Percentiles rank a stretch among this genome's conserved stretches.
phyloP scores from a whole-genome alignment of 2,797 vertebrate species.

The Diglossa cyanea region DNA sequence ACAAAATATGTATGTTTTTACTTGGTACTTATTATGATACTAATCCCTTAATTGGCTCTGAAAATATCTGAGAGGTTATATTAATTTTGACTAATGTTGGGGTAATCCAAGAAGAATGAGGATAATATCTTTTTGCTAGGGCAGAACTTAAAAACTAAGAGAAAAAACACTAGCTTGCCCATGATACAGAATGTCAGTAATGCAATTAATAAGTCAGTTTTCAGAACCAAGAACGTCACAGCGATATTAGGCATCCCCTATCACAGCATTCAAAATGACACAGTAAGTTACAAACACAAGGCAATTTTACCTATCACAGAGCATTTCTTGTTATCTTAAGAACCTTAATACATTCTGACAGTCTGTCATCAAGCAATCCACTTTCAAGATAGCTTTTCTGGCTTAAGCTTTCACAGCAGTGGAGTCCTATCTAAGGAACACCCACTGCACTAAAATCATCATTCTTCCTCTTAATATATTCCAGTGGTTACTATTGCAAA shows the following conservation, averaged over 20 bases:
- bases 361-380: slow-evolving; percentile 53
- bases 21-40: neutral
- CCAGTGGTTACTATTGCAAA: neutral
- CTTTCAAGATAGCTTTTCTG: slow-evolving; percentile 20
- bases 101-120: neutral
- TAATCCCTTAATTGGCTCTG: neutral
- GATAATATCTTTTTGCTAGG: neutral
- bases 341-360: slow-evolving; percentile 52
- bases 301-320: slow-evolving; percentile 34
- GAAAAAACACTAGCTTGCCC: neutral
- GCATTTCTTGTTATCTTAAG: slow-evolving; percentile 38
- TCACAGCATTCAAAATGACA: slow-evolving; percentile 25
- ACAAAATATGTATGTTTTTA: neutral
- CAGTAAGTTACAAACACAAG: slow-evolving; percentile 21
- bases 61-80: neutral
- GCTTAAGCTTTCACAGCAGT: slow-evolving; percentile 24
- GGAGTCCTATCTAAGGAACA: neutral
- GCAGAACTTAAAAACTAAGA: neutral
- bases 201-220: slow-evolving; percentile 15
- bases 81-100: neutral
- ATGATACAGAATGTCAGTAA: neutral
- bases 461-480: slow-evolving; percentile 6
- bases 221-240: neutral
- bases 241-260: neutral
- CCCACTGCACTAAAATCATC: neutral